phyloP scores from a whole-genome alignment of 2,113 vertebrate genomes.

The Poeciliopsis turrubarensis region DNA sequence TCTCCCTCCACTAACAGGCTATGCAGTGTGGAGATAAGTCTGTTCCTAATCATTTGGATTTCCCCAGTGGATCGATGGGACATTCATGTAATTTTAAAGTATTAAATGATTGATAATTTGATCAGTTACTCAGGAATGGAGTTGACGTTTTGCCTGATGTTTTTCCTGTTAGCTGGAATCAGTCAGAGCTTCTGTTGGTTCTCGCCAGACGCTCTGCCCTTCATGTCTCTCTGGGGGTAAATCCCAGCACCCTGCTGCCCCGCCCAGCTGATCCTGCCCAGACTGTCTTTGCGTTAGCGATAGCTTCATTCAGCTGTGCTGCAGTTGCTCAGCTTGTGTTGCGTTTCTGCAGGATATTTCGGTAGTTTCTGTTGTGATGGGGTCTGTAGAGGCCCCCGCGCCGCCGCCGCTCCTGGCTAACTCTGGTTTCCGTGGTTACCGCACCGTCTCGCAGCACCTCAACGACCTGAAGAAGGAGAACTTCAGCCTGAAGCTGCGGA shows the following conservation, averaged over 20 bases:
- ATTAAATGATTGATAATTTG: too few species aligned
- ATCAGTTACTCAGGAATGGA: too few species aligned
- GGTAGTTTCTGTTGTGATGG: constrained; percentile 50
- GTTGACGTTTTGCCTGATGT: too few species aligned
- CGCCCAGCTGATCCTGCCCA: constrained; percentile 9
- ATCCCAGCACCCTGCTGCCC: constrained; percentile 78
- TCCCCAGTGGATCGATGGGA: too few species aligned
- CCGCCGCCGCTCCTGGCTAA: constrained; percentile 86
- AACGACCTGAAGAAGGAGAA: constrained; percentile 99
- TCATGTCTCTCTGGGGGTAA: constrained; percentile 70
- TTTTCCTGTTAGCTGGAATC: too few species aligned
- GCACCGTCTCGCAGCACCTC: constrained; percentile 97
- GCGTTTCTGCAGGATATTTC: not conserved
- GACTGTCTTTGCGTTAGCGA: constrained; percentile 7
- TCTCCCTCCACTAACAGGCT: too few species aligned
- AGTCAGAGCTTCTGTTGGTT: not conserved
- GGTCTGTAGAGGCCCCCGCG: constrained; percentile 69
- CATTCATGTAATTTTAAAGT: too few species aligned
- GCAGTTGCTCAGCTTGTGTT: not conserved
- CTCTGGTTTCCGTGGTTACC: constrained; percentile 80
- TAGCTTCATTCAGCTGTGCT: constrained; percentile 16
- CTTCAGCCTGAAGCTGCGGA: constrained; percentile 97
- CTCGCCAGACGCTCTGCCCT: constrained; percentile 15
- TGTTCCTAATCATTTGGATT: too few species aligned
- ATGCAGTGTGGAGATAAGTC: too few species aligned